Evolutionary conservation across 2,113 vertebrate genomes (phyloP), one percentile per base, ranked within the genome.

Genomic region (Zosterops pallidus): DNA sequence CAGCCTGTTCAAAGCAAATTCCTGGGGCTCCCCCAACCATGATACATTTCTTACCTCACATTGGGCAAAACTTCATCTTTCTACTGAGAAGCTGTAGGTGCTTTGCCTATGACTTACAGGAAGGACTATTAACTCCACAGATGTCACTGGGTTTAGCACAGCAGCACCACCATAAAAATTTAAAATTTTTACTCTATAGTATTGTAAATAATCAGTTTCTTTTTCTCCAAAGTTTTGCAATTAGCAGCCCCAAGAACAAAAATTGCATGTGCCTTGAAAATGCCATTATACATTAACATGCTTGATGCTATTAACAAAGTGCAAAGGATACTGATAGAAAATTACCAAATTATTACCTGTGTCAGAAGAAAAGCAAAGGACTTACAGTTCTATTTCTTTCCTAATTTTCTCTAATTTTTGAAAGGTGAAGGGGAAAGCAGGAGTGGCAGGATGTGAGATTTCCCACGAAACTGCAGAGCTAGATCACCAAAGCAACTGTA

Each of bases 41-140:
- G 5, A 41, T 10, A 33, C 2, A 8, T 7, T 46, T 14, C 4
- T 39, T 39, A 18, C 26, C 4, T 9, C 14, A 21, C 6, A 4
- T 4, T 57, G 37, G 13, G 10, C 16, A 71, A 35, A 13, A 33
- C 26, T 52, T 72, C 7, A 2, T 42, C 9, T 64, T 70, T 33
- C 47, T 18, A 9, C 18, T 42, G 52, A 68, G 62, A 55, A 63
- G 8, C 13, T 22, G 3, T 26, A 60, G 23, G 35, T 23, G 4
- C n/a, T 83, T 70, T 23, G 26, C 14, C 14, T 44, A 14, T 35
- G 67, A 72, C 31, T 76, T 60, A 55, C 0, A 82, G 29, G 11
- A 70, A 35, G 10, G 7, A 41, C n/a, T 89, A n/a, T 57, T 80
- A 72, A 62, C 5, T 24, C 7, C 31, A 67, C 9, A 70, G 33